These are phyloP conservation scores for Lonchura striata DNA, from an alignment of 2,113 vertebrate species.

Conservation along the genomic window DNA sequence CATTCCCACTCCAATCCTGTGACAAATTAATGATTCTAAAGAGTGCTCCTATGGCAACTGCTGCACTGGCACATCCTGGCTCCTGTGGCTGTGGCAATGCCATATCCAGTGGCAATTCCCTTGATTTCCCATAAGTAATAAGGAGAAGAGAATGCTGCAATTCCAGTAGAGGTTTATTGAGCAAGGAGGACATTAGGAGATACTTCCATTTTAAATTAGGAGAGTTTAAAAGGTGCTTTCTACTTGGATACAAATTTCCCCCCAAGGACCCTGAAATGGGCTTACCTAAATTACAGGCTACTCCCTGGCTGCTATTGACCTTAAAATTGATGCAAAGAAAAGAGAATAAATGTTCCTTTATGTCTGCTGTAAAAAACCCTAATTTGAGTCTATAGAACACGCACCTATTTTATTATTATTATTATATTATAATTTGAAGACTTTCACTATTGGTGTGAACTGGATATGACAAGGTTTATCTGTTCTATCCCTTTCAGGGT, in stretches of 20 bases:
- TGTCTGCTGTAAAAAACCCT: not conserved
- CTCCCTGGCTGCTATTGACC: not conserved
- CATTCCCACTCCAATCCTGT: not conserved
- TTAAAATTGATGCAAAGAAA: conserved; percentile 1
- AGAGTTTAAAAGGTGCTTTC: not conserved
- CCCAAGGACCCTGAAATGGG: not conserved
- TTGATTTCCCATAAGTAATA: conserved; percentile 26
- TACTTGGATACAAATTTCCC: not conserved
- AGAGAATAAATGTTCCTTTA: not conserved
- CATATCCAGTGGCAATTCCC: not conserved
- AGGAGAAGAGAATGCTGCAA: not conserved
- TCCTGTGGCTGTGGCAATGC: not conserved
- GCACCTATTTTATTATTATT: not conserved
- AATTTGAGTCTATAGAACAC: not conserved
- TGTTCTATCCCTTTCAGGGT: not conserved
- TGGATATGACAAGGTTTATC: not conserved
- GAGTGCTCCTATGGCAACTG: not conserved
- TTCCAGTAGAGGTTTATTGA: conserved; percentile 32
- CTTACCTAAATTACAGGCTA: not conserved
- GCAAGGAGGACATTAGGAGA: conserved; percentile 15
- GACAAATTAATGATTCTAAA: conserved; percentile 8
- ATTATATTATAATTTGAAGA: not conserved
- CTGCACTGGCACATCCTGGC: not conserved
- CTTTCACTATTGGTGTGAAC: not conserved
- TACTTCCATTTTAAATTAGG: not conserved